phyloP scores from a whole-genome alignment of 2,888 invertebrate species.

The Cephus pygmeus region DNA sequence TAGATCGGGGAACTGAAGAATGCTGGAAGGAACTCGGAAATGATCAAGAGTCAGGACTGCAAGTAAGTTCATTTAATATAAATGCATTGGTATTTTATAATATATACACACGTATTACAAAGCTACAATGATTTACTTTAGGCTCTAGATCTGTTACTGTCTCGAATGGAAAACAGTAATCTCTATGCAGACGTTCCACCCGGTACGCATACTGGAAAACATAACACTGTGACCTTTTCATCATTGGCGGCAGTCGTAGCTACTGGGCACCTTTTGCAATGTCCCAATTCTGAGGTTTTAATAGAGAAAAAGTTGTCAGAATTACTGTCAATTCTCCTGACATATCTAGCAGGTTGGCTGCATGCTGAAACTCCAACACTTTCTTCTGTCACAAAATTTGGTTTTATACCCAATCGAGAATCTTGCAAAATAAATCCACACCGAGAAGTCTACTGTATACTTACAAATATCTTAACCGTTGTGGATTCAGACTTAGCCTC shows the following conservation, averaged over 20 bases:
- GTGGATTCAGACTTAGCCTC: constrained; percentile 42
- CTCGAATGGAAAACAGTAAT: constrained; percentile 35
- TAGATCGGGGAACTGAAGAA: constrained; percentile 51
- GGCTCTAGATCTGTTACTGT: constrained; percentile 48
- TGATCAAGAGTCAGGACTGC: constrained; percentile 42
- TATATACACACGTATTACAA: background rate
- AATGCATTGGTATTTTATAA: background rate
- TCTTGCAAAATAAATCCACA: constrained; percentile 54
- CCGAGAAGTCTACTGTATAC: constrained; percentile 49
- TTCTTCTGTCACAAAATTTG: constrained; percentile 51
- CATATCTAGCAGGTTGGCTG: constrained; percentile 56
- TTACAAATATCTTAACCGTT: constrained; percentile 45
- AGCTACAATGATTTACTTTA: constrained; percentile 11
- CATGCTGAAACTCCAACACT: constrained; percentile 55
- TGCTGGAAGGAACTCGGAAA: constrained; percentile 58
- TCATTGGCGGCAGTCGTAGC: constrained; percentile 51
- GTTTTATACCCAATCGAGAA: constrained; percentile 57
- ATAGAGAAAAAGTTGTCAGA: constrained; percentile 44
- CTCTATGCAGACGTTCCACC: background rate
- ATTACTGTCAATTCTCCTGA: constrained; percentile 45
- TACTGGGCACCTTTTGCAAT: constrained; percentile 50
- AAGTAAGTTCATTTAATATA: constrained; percentile 28
- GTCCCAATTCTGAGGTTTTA: constrained; percentile 43
- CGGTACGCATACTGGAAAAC: constrained; percentile 28
- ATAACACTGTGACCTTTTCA: constrained; percentile 45